These are phyloP conservation scores for Chouioia cunea DNA, from an alignment of 2,888 invertebrate genomes.

Conservation along the genomic window DNA sequence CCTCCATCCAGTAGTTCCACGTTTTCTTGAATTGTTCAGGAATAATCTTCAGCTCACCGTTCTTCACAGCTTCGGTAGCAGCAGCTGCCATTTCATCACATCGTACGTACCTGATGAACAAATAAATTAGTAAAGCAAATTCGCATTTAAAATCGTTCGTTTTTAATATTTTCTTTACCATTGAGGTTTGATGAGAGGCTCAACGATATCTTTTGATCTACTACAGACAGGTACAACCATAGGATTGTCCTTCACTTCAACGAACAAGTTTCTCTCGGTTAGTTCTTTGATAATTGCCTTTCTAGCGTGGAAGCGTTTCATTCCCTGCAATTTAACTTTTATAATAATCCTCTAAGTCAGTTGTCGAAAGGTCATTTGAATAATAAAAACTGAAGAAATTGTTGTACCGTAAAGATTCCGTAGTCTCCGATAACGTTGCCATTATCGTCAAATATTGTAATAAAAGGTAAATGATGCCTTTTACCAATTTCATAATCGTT, in stretches of 20 bases:
- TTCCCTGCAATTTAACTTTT: constrained; percentile 72
- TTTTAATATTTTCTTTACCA: constrained; percentile 75
- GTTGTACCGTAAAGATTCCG: constrained; percentile 78
- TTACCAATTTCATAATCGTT: constrained; percentile 97
- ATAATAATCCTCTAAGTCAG: not conserved
- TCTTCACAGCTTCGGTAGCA: constrained; percentile 84
- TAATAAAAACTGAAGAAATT: constrained; percentile 32
- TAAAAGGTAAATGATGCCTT: constrained; percentile 86
- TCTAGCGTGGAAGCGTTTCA: constrained; percentile 93
- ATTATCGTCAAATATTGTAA: constrained; percentile 91
- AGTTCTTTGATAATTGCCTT: constrained; percentile 83
- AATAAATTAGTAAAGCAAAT: not conserved
- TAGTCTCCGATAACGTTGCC: constrained; percentile 88
- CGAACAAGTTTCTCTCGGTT: constrained; percentile 79
- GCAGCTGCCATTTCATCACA: constrained; percentile 90
- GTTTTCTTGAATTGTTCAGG: constrained; percentile 92
- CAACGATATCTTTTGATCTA: constrained; percentile 97
- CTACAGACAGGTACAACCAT: constrained; percentile 98
- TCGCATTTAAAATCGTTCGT: not conserved
- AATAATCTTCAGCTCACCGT: constrained; percentile 87
- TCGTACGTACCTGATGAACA: constrained; percentile 79
- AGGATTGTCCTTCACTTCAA: constrained; percentile 87
- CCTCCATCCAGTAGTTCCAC: constrained; percentile 97
- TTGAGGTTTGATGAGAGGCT: constrained; percentile 95
- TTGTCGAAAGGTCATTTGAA: constrained; percentile 13